Evolutionary conservation across 2,888 invertebrate species (phyloP).

Genomic region (Neoascia interrupta): DNA sequence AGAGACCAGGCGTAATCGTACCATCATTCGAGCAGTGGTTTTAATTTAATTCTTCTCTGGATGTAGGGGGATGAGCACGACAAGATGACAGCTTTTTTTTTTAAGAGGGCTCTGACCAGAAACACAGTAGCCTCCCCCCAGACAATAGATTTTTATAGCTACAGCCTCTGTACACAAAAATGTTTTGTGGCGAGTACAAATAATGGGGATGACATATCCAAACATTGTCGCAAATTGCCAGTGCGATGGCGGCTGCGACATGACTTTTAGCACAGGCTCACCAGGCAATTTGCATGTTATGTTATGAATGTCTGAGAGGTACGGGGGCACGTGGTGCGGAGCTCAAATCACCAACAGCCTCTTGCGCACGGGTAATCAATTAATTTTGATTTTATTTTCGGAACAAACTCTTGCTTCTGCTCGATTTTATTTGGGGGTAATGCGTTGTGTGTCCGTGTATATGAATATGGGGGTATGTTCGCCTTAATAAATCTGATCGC

Average conservation of each 20-base stretch:
- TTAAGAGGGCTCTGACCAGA: constrained; percentile 60
- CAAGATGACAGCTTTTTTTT: constrained; percentile 56
- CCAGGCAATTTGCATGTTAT: constrained; percentile 41
- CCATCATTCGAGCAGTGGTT: constrained; percentile 30
- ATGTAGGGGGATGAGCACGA: constrained; percentile 49
- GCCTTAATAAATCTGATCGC: constrained; percentile 48
- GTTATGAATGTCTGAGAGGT: not conserved
- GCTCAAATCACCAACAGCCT: constrained; percentile 57
- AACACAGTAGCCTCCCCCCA: constrained; percentile 42
- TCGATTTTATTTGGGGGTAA: no score
- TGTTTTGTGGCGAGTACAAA: constrained; percentile 23
- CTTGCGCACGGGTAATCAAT: constrained; percentile 59
- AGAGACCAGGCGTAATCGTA: constrained; percentile 32
- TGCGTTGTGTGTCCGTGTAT: constrained; percentile 15
- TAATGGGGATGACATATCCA: constrained; percentile 44
- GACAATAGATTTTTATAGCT: constrained; percentile 26
- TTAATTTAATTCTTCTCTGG: constrained; percentile 53
- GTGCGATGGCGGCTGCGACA: constrained; percentile 50
- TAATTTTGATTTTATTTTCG: constrained; percentile 69
- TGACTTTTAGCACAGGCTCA: constrained; percentile 50
- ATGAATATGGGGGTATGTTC: not conserved
- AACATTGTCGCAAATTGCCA: constrained; percentile 45
- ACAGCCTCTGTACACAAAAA: not conserved
- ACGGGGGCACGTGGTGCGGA: no score
- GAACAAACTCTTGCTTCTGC: constrained; percentile 66